A percentile compares a stretch with the other conserved stretches of the same genome.
phyloP scores from a whole-genome alignment of 2,888 invertebrate species.

The Danaus chrysippus region DNA sequence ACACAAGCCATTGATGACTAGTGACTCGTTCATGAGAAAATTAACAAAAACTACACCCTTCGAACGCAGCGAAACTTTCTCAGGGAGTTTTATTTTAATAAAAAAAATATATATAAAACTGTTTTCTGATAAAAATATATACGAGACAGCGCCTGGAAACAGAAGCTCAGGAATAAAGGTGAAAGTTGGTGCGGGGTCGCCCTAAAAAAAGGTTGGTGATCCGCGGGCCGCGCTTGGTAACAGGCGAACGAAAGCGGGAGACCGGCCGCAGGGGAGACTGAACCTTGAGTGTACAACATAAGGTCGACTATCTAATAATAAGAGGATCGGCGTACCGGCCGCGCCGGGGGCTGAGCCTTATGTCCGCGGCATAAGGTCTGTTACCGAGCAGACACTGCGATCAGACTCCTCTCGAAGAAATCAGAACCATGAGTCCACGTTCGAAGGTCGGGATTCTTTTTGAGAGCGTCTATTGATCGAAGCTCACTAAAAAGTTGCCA shows the following conservation, averaged over 20 bases:
- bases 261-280: conserved; percentile 29
- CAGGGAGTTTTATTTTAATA: not conserved
- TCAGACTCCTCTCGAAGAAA: not conserved
- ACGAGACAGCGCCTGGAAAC: conserved; percentile 33
- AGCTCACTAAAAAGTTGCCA: conserved; percentile 71
- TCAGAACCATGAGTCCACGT: rapidly evolving
- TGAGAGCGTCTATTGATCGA: conserved; percentile 61
- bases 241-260: conserved; percentile 64
- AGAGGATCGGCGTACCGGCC: not conserved
- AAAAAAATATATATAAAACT: not conserved
- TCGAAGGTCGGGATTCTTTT: conserved; percentile 34
- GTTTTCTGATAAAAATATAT: conserved; percentile 11
- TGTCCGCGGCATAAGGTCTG: not conserved
- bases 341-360: not conserved
- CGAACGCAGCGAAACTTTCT: too few species aligned
- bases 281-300: conserved; percentile 34
- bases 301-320: not conserved
- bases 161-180: conserved; percentile 46
- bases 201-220: conserved; percentile 71
- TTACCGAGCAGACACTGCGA: not conserved
- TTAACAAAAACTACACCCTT: too few species aligned
- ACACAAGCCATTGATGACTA: too few species aligned
- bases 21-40: too few species aligned
- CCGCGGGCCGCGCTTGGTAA: conserved; percentile 65
- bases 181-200: conserved; percentile 60